Base-by-base conservation (phyloP, 2,888 invertebrate genomes). In the Brachylomia viminalis region DNA sequence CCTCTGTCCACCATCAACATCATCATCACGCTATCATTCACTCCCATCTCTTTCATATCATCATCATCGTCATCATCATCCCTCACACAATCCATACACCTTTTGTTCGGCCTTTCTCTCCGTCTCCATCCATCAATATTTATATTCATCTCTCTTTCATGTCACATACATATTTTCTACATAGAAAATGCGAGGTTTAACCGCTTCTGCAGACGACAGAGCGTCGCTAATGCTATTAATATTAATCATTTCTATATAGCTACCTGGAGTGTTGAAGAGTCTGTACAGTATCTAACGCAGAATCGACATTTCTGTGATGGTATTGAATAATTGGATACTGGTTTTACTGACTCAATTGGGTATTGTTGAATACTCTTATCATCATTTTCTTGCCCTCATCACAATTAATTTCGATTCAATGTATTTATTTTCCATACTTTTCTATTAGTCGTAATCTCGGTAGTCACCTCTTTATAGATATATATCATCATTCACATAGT, bases 231-330 rank as follows among this genome's bases (percentile, higher is more conserved):
- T 52, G 49, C 33, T 72, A 59, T 72, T 78, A 81, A 88, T 87
- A 90, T 86, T 86, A 83, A 90, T 83, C 67, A 86, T 88, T 90
- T 91, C 90, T 90, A 87, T 78, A 82, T 83, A 84, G 72, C 75
- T 77, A 82, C 59, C 66, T 64, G 45, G 27, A 62, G 54, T 79
- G 70, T 61, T 47, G 59, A 52, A 49, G n/a, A n/a, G 64, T 30
- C 42, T 76, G 38, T 45, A 49, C 33, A 73, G n/a, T 17, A 49
- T 33, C 49, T 54, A 15, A 27, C 20, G 30, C 67, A 82, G 79
- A 82, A 45, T 42, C 38, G 83, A 42, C 54, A 78, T 33, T 72
- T 56, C 59, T 61, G 0, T 70, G 56, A 59, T 66, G 15, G n/a
- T 20, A 42, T 54, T 49, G 5, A n/a, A 49, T 49, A 13, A 30